Evolutionary conservation across 2,113 vertebrate genomes (phyloP).

Genomic region (Elaphurus davidianus): DNA sequence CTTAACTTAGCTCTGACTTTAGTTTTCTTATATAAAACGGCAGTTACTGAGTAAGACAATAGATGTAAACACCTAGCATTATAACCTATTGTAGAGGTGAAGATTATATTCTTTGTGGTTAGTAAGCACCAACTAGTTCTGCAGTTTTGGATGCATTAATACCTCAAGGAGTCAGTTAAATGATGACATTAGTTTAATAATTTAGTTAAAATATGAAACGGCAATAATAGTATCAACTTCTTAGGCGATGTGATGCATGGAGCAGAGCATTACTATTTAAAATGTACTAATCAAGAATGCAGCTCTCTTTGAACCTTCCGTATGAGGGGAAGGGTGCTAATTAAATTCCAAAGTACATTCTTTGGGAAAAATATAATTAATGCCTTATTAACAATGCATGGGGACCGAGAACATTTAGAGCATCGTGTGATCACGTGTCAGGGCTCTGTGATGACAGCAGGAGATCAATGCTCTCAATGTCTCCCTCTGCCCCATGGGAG

Average conservation of each 20-base stretch:
- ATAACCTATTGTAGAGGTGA: not conserved
- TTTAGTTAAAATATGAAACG: conserved; percentile 12
- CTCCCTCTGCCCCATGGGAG: not conserved
- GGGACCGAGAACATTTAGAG: not conserved
- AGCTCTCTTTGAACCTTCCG: not conserved
- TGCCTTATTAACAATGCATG: not conserved
- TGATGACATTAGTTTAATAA: not conserved
- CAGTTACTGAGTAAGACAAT: not conserved
- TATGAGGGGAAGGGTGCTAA: not conserved
- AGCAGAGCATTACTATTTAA: not conserved
- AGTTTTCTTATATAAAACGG: not conserved
- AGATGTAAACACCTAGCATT: not conserved
- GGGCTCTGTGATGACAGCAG: not conserved
- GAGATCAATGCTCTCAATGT: conserved; percentile 15
- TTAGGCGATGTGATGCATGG: not conserved
- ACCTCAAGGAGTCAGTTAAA: not conserved
- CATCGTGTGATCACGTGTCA: not conserved
- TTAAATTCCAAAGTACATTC: conserved; percentile 32
- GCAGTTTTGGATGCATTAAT: not conserved
- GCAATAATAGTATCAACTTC: not conserved
- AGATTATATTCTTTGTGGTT: not conserved
- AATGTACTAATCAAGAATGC: not conserved
- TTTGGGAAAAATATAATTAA: conserved; percentile 24
- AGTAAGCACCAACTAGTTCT: not conserved
- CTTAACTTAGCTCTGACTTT: not conserved